A percentile compares a stretch with the other conserved stretches of the same genome.
Conservation (phyloP, 2,113 vertebrate species). For the Nestor notabilis region DNA sequence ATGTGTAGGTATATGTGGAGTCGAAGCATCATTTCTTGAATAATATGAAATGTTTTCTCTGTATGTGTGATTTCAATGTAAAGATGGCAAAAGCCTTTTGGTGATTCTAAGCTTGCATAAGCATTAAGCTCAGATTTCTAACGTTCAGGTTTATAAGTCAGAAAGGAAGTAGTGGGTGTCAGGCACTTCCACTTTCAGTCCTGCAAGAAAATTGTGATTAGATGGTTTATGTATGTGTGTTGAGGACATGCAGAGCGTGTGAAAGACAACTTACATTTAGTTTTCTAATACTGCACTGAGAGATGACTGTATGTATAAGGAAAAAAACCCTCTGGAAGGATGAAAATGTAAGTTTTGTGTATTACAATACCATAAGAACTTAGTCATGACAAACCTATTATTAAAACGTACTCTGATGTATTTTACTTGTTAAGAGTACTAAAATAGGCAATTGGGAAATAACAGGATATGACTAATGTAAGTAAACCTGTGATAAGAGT, state of each 20-base stretch:
- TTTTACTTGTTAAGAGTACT: not conserved
- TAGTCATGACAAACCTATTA: not conserved
- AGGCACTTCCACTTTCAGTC: not conserved
- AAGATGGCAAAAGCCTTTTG: not conserved
- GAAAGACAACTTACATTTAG: not conserved
- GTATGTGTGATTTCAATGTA: not conserved
- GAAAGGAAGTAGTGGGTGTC: not conserved
- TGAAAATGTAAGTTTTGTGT: not conserved
- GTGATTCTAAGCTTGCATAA: not conserved
- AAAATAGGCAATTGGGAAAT: not conserved
- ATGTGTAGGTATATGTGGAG: not conserved
- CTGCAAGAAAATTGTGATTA: not conserved
- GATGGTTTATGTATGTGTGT: not conserved
- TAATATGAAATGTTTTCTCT: accelerated
- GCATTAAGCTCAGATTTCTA: not conserved
- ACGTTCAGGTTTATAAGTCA: not conserved
- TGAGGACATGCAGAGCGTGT: not conserved
- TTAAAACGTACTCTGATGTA: not conserved
- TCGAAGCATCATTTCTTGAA: not conserved
- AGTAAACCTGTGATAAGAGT: not conserved
- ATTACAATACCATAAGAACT: not conserved
- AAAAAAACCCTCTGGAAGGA: not conserved
- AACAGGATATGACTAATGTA: not conserved
- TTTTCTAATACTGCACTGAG: not conserved
- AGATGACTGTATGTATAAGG: not conserved